These are phyloP conservation scores for Falco berigora DNA, from an alignment of 2,797 vertebrate species.

Conservation along the genomic window DNA sequence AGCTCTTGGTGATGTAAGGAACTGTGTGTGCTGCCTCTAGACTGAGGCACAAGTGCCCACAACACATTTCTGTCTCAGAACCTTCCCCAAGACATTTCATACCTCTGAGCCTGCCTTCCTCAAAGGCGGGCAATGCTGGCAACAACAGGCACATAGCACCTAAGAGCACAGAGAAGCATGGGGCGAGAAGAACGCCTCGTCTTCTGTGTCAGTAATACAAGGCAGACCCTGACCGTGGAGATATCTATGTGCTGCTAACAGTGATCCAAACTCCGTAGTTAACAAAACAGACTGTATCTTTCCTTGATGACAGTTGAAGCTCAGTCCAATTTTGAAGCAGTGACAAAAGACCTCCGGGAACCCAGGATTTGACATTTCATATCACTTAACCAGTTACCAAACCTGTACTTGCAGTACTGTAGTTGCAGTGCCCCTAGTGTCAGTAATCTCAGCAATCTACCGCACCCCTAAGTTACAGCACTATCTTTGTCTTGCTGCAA, in stretches of 20 bases:
- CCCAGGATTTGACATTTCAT: not conserved
- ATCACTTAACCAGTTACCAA: not conserved
- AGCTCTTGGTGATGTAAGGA: not conserved
- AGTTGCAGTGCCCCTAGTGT: not conserved
- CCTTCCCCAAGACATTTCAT: not conserved
- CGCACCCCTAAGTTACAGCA: not conserved
- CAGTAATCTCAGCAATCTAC: not conserved
- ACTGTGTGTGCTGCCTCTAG: not conserved
- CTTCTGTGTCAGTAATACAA: not conserved
- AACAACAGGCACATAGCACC: not conserved
- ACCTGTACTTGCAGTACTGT: not conserved
- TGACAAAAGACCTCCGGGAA: not conserved
- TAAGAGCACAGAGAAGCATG: rapidly evolving
- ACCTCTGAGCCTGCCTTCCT: not conserved
- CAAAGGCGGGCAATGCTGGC: not conserved
- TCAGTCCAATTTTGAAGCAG: not conserved
- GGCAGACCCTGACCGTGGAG: not conserved
- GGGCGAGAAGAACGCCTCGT: not conserved
- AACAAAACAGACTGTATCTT: not conserved
- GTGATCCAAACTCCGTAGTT: not conserved
- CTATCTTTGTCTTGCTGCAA: not conserved
- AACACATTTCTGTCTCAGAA: not conserved
- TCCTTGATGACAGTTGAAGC: not conserved
- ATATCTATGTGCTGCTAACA: not conserved
- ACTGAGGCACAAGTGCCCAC: not conserved